Base-by-base conservation (phyloP, 2,797 vertebrate species). In the Dermochelys coriacea region DNA sequence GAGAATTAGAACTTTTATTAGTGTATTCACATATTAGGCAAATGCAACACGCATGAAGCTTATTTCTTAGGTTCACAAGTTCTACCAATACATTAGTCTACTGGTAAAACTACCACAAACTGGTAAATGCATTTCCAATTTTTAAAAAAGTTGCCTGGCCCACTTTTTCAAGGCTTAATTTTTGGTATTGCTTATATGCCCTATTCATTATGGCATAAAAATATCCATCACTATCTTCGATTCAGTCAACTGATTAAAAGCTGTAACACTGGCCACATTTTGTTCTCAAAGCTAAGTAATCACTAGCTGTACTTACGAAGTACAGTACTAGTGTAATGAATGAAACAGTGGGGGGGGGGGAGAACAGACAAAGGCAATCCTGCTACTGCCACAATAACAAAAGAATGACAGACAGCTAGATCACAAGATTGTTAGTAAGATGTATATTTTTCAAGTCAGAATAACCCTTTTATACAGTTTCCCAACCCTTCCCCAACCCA, bases 1-100 rank as follows among this genome's bases (percentile, higher is more conserved):
- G 98, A 98, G 98, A 99, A 98, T 99, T 98, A 98, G 98, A 99
- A 98, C 98, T 98, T 99, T 99, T 99, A 99, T 99, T 99, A 99
- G 99, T 99, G 98, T 99, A 99, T 98, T 99, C 98, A 99, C 98
- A 98, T 99, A 98, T 98, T 99, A 98, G 99, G 99, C 98, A 99
- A 99, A 99, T 98, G 99, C 98, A 99, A 99, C 99, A 99, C 98
- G 96, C 98, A 98, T 98, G 98, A 98, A 99, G 98, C 98, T 99
- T 98, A 98, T 98, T 96, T 99, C 98, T 98, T 98, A 98, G 98
- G 97, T 98, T 98, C 98, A 99, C 98, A 86, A 98, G 98, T 98
- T 98, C 98, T 99, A 99, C 98, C 98, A 98, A 98, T 98, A 98
- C 98, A 98, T 98, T 98, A 98, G 93, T 98, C 98, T 98, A 98